These are phyloP conservation scores for Athalia cordata DNA, from an alignment of 2,888 invertebrate species.

Conservation along the genomic window DNA sequence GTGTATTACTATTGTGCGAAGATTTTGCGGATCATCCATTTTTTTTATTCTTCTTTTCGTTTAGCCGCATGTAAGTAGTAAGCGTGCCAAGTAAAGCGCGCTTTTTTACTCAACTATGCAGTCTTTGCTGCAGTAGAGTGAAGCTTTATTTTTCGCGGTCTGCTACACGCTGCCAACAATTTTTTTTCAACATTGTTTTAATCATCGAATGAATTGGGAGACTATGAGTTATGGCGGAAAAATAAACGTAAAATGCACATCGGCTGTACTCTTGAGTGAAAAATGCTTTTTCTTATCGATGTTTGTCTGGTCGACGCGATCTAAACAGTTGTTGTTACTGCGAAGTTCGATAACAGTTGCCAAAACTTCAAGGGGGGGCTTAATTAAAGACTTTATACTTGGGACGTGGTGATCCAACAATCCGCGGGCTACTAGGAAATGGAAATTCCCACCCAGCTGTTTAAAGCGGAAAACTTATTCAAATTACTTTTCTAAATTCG, in stretches of 20 bases:
- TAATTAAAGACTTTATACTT: constrained; percentile 40
- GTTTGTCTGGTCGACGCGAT: constrained; percentile 11
- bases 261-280: background rate
- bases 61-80: background rate
- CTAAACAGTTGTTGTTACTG: constrained; percentile 18
- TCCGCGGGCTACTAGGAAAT: constrained; percentile 3
- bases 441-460: constrained; percentile 3
- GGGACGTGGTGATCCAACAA: background rate
- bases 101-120: constrained; percentile 2
- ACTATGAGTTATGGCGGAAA: background rate
- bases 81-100: constrained; percentile 33
- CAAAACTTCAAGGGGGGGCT: constrained; percentile 27
- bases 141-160: background rate
- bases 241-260: background rate
- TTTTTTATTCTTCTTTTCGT: background rate
- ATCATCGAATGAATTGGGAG: no score
- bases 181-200: no score
- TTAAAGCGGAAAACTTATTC: background rate
- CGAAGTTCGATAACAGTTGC: constrained; percentile 29
- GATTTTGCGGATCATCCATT: constrained; percentile 3
- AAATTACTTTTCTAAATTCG: background rate
- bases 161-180: no score
- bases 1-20: background rate
- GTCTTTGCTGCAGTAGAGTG: constrained; percentile 15
- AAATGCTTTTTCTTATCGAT: constrained; percentile 1